Base-by-base conservation (phyloP, 2,888 invertebrate genomes). In the Geophilus truncorum region DNA sequence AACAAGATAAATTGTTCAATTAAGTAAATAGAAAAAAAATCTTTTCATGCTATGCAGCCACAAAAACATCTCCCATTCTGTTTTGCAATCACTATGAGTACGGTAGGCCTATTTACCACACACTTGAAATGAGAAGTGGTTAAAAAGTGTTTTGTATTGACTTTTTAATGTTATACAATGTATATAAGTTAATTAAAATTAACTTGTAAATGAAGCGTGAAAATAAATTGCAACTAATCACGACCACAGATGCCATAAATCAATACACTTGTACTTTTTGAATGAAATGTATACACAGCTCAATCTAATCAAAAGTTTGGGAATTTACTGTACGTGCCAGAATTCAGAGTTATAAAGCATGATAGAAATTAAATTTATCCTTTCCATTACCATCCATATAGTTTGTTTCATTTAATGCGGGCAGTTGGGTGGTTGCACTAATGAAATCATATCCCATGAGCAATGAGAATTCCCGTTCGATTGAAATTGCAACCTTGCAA, bases 1-100 rank as follows among this genome's bases (percentile, higher is more conserved):
- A 62, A 62, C 62, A 62, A 62, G 62, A 62, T 62, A 62, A 62
- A 62, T 62, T 25, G 62, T 62, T 62, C 62, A 62, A 62, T 62
- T 62, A 62, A 62, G 62, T 62, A 28, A 25, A 62, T 7, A 28
- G 28, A 28, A 25, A 62, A 62, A 62, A 62, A n/a, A n/a, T n/a
- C n/a, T n/a, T n/a, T n/a, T 62, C 9, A 23, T 25, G 10, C 23
- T 10, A 7, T 62, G 62, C 9, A 25, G n/a, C 9, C 25, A 25
- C 62, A 62, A 62, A 62, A 62, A 62, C 62, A 62, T 25, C 62
- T 62, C 62, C 62, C 15, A 12, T 10, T 62, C 7, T 15, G 28
- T 62, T 25, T 23, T 23, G 57, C 18, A 57, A 57, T 57, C 57
- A 57, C 7, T 18, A 57, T 6, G n/a, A n/a, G n/a, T n/a, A 45